Evolutionary conservation across 92 coral and sea anemone genomes (phyloP).

Genomic region (Palythoa caribaeorum): DNA sequence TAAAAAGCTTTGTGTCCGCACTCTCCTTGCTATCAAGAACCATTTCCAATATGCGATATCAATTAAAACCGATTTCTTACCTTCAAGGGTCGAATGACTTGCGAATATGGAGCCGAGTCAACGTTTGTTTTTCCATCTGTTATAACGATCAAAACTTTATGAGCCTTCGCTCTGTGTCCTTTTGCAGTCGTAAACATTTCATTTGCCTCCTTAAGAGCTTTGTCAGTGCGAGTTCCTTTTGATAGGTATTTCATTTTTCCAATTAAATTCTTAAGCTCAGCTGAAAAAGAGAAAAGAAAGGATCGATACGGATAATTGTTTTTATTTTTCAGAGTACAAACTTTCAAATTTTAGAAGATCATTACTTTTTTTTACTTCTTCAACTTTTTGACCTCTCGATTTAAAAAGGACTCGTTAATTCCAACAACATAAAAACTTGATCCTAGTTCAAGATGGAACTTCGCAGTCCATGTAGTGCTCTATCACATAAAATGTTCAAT

Average conservation of each 20-base stretch:
- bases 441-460: no score
- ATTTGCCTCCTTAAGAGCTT: constrained; percentile 1
- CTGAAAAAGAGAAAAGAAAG: not conserved
- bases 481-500: no score
- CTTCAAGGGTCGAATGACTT: constrained; percentile 18
- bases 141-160: not conserved
- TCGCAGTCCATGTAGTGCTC: no score
- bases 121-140: constrained; percentile 20
- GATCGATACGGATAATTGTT: not conserved
- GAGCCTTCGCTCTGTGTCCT: not conserved
- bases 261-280: not conserved
- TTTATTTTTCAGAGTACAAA: no score
- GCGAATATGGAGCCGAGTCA: not conserved
- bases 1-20: no score
- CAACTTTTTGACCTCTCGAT: no score
- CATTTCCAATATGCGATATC: no score
- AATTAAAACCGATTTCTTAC: not conserved
- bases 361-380: no score
- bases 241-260: constrained; percentile 5
- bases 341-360: no score
- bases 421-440: no score
- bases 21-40: no score
- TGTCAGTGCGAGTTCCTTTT: constrained; percentile 20
- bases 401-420: no score
- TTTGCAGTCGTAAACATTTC: not conserved